A percentile compares a stretch with the other conserved stretches of the same genome.
These are phyloP conservation scores for Bombus waltoni DNA, from an alignment of 1,140 invertebrate species.

Conservation along the genomic window DNA sequence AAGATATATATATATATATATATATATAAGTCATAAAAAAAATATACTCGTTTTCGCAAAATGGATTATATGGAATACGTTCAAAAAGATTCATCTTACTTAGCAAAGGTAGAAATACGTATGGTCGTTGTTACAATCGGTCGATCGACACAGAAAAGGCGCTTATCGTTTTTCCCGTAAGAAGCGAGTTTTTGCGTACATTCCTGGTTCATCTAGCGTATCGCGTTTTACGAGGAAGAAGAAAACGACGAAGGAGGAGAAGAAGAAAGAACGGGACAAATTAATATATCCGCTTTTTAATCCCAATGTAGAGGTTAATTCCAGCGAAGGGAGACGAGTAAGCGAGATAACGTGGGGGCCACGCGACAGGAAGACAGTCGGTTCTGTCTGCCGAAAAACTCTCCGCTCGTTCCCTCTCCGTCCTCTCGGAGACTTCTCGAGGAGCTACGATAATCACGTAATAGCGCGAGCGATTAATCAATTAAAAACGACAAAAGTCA, in stretches of 20 bases:
- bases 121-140: background rate
- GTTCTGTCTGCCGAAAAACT: conserved; percentile 49
- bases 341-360: conserved; percentile 77
- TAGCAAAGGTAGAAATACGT: rapidly evolving
- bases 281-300: conserved; percentile 83
- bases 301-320: conserved; percentile 82
- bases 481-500: conserved; percentile 73
- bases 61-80: no score
- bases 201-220: conserved; percentile 28
- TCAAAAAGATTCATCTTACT: no score
- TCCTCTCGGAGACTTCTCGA: conserved; percentile 47
- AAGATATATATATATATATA: no score
- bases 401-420: background rate
- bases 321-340: conserved; percentile 76
- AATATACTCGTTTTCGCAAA: no score
- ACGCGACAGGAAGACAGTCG: conserved; percentile 80
- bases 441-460: conserved; percentile 73
- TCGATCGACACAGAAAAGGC: background rate
- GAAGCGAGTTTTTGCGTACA: conserved; percentile 1
- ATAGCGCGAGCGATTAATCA: conserved; percentile 77
- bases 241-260: conserved; percentile 21
- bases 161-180: no score
- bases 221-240: conserved; percentile 33
- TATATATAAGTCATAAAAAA: no score
- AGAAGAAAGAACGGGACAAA: conserved; percentile 66